Base-by-base conservation (phyloP, 2,888 invertebrate species). In the Poecilobothrus nobilitatus region DNA sequence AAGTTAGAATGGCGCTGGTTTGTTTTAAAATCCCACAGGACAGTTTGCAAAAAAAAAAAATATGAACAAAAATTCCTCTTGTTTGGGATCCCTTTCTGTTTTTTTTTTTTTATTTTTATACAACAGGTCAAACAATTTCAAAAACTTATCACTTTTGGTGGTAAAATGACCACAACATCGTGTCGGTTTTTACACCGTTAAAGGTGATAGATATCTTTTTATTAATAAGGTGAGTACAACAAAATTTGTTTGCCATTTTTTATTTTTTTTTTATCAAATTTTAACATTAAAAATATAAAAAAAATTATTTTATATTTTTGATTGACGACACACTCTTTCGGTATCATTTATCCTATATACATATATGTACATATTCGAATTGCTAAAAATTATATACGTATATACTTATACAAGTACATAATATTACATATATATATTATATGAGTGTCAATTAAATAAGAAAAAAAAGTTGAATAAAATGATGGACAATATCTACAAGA, bases 181-280 rank as follows among this genome's bases (percentile, higher is more conserved):
- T 53, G 53, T 53, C 53, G 53, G 53, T 53, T 53, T 53, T 53
- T 53, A 53, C 53, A 53, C 53, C 53, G 53, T 53, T 53, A 53
- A 53, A 53, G 53, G 37, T 37, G 37, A 37, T 8, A 37, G 37
- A 37, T 12, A 37, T 12, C 37, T 5, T 27, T 27, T 37, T 37
- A n/a, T n/a, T n/a, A 37, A 37, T 37, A 37, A 37, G 37, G 37
- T 37, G 4, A 37, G 12, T 12, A 37, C 37, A 37, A 27, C 27
- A 4, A 5, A 4, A 4, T 4, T 27, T 27, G 27, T 27, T 27
- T 27, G n/a, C 5, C 5, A 27, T 27, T 27, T 27, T 27, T 27
- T 27, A 4, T 27, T 27, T 27, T 27, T 27, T 27, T 27, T 2
- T 27, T 27, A 5, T 5, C 27, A 27, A 37, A 37, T 37, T 1